Base-by-base conservation (phyloP, 2,113 vertebrate genomes). In the Phocoena phocoena region DNA sequence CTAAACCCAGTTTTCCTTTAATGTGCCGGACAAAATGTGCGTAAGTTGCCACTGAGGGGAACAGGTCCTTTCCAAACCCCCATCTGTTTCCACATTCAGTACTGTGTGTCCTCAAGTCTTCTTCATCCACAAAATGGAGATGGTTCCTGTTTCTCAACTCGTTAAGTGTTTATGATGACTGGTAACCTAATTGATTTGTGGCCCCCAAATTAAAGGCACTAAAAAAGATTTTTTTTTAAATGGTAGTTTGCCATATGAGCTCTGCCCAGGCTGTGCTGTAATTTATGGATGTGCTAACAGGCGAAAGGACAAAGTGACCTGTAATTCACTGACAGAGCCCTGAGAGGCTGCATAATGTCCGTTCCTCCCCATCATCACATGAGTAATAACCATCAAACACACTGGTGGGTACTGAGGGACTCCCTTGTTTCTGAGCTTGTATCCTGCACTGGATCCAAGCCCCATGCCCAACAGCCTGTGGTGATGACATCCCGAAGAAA, bases 241-340 rank as follows among this genome's bases (percentile, higher is more conserved):
- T 79, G 50, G n/a, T 93, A 33, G 44, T 83, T 95, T 89, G 96
- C 65, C 55, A 68, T 71, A 44, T 58, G 53, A 81, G 36, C 60
- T 84, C 91, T 96, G 86, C 38, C 28, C 15, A 68, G 55, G 88
- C 67, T 94, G 50, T 38, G 44, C 67, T 82, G 10, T 95, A 96
- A 97, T 97, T 97, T 95, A 95, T 95, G 82, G 44, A 88, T 80
- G 62, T 90, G 82, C 50, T 93, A 96, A 95, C 73, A 80, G 63
- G 92, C 91, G 63, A 97, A 96, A 97, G 94, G 95, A 97, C 94
- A 96, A 92, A 96, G 88, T 67, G 82, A 97, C 93, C 47, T 87
- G 80, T 93, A 97, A 97, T 94, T 96, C 96, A 90, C 68, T 23
- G 41, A 38, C 74, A 95, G 83, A 93, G 81, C 73, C 73, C 76